Evolutionary conservation across 2,113 vertebrate genomes (phyloP).

Genomic region (Notarius lentiginosus): DNA sequence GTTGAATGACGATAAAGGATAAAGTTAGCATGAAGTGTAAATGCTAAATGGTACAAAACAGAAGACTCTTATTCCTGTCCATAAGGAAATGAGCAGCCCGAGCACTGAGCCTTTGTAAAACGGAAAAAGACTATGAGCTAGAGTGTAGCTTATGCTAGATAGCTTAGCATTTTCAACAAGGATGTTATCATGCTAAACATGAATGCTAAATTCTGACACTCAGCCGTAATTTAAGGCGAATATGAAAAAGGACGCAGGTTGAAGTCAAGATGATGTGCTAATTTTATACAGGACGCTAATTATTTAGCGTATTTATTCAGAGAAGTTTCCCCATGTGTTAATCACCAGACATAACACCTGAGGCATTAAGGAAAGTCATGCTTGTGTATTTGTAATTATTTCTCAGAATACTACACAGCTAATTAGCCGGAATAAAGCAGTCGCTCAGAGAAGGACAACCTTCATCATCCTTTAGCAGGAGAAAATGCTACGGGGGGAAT

Average conservation of each 20-base stretch:
- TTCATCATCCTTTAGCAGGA: background rate
- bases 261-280: background rate
- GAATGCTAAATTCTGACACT: background rate
- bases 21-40: background rate
- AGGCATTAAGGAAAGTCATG: background rate
- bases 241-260: background rate
- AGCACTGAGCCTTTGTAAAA: background rate
- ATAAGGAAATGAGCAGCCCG: background rate
- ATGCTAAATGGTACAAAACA: background rate
- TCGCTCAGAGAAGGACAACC: conserved; percentile 11
- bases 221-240: background rate
- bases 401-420: background rate
- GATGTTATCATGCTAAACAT: background rate
- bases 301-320: background rate
- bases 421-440: conserved; percentile 35
- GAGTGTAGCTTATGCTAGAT: background rate
- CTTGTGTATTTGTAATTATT: background rate
- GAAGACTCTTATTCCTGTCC: too few relatives aligned
- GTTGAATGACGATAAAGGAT: background rate
- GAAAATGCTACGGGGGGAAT: conserved; percentile 38
- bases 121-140: background rate
- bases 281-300: background rate
- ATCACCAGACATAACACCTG: background rate
- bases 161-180: background rate
- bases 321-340: background rate